Conservation (phyloP, 2,888 invertebrate species). For the Drosophila acutilabella region DNA sequence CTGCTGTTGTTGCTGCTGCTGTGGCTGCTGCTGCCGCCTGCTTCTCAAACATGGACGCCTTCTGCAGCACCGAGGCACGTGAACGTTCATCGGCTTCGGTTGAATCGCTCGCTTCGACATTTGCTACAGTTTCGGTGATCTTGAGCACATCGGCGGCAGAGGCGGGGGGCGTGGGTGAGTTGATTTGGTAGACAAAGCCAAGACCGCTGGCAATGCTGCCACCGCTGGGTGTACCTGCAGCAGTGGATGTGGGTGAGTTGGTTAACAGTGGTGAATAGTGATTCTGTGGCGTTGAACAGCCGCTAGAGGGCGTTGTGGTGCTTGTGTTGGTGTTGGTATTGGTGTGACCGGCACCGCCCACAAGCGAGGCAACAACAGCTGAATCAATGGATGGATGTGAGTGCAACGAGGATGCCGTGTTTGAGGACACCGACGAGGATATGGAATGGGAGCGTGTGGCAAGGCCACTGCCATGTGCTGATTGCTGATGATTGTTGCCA, state of each 20-base stretch:
- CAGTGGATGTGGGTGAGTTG: conserved; percentile 84
- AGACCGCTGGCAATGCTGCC: conserved; percentile 77
- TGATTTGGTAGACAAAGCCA: conserved; percentile 81
- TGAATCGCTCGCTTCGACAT: conserved; percentile 5
- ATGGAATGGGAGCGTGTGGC: conserved; percentile 81
- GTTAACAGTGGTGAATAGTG: conserved; percentile 85
- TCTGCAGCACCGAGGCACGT: conserved; percentile 85
- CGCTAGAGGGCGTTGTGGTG: conserved; percentile 83
- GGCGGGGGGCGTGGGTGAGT: conserved; percentile 80
- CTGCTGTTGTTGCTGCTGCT: conserved; percentile 43
- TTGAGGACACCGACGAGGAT: conserved; percentile 79
- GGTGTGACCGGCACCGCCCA: conserved; percentile 57
- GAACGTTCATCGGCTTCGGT: conserved; percentile 83
- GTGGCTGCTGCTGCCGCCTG: conserved; percentile 79
- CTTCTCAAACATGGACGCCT: conserved; percentile 85
- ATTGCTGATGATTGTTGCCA: conserved; percentile 54
- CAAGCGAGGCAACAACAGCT: conserved; percentile 79
- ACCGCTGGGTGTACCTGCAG: conserved; percentile 82
- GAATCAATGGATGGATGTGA: conserved; percentile 84
- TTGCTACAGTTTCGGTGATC: conserved; percentile 79
- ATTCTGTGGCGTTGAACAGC: conserved; percentile 84
- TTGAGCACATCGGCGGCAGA: conserved; percentile 78
- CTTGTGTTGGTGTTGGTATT: conserved; percentile 64
- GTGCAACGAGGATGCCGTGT: conserved; percentile 81
- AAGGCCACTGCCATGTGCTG: conserved; percentile 51